Percentiles rank a stretch among this genome's conserved stretches.
These are phyloP conservation scores for Bacillus rossius DNA, from an alignment of 1,140 invertebrate genomes.

Conservation along the genomic window DNA sequence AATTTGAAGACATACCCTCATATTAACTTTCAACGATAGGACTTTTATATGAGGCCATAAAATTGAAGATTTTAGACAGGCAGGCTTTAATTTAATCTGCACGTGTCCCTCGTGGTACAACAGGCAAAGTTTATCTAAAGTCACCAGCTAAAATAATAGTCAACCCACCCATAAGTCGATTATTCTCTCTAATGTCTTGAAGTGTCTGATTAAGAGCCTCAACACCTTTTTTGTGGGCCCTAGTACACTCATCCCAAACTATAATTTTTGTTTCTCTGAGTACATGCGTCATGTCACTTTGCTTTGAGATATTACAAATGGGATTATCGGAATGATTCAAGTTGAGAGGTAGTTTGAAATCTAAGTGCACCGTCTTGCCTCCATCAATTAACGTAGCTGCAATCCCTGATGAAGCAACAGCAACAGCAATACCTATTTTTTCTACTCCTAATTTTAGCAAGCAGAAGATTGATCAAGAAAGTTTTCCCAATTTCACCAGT, in stretches of 20 bases:
- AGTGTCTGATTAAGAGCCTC: too few relatives aligned
- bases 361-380: constrained; percentile 47
- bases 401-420: constrained; percentile 48
- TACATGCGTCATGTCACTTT: constrained; percentile 22
- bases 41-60: constrained; percentile 24
- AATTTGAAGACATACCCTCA: background rate
- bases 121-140: constrained; percentile 44
- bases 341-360: constrained; percentile 42
- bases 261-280: constrained; percentile 24
- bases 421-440: constrained; percentile 36
- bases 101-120: constrained; percentile 36
- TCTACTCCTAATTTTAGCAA: background rate
- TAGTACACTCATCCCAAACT: constrained; percentile 28
- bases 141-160: constrained; percentile 33
- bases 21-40: constrained; percentile 8
- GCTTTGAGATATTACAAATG: constrained; percentile 28
- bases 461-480: too few relatives aligned
- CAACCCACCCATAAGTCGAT: background rate
- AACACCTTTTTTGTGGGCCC: constrained; percentile 21
- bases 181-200: too few relatives aligned
- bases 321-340: constrained; percentile 16
- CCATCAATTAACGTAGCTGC: constrained; percentile 45
- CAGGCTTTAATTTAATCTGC: constrained; percentile 35
- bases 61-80: constrained; percentile 32
- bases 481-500: too few relatives aligned